Conservation (phyloP, 92 coral and sea anemone genomes). For the Galaxea fascicularis region DNA sequence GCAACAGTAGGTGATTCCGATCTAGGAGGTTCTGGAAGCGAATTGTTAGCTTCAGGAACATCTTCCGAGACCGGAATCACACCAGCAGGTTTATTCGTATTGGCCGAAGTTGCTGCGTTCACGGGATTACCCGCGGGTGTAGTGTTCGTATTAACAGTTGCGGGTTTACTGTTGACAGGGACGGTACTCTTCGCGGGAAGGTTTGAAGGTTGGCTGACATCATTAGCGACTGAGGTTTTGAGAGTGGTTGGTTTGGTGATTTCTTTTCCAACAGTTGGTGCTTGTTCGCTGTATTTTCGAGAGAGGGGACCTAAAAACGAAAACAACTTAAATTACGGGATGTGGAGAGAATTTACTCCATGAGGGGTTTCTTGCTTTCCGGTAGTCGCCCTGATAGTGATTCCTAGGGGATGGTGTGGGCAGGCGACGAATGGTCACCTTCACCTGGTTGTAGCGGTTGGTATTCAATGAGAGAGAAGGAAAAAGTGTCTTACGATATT, state of each 20-base stretch:
- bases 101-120: neutral
- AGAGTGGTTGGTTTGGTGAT: neutral
- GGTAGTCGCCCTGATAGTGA: too few species aligned
- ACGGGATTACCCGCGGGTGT: slow-evolving; percentile 1
- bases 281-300: slow-evolving; percentile 10
- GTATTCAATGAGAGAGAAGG: too few species aligned
- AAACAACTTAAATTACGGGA: neutral
- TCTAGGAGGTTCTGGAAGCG: neutral
- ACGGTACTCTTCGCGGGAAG: neutral
- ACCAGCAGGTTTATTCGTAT: neutral
- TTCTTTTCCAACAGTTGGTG: neutral
- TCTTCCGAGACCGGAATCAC: neutral
- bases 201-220: neutral
- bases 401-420: too few species aligned
- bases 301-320: slow-evolving; percentile 19
- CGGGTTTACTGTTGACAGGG: neutral
- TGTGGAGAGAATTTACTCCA: too few species aligned
- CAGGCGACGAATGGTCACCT: too few species aligned
- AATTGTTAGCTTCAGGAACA: neutral
- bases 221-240: neutral
- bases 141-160: neutral
- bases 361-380: too few species aligned
- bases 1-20: slow-evolving; percentile 12
- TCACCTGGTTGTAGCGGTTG: too few species aligned
- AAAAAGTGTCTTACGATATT: too few species aligned